Evolutionary conservation across 2,113 vertebrate genomes (phyloP).

Genomic region (Okapia johnstoni): DNA sequence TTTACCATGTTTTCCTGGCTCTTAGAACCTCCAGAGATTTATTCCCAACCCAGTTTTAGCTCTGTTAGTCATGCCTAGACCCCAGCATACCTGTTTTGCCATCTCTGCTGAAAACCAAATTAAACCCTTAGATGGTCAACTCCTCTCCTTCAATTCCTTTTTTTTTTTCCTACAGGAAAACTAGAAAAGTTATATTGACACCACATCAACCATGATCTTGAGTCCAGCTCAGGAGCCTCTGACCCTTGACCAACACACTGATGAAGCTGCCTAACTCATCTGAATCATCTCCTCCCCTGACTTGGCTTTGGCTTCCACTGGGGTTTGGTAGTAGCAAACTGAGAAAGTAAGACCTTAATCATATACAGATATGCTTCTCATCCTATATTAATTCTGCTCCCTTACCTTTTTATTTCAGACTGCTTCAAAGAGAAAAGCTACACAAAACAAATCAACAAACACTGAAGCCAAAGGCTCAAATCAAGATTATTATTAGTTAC

Average conservation of each 20-base stretch:
- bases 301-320: background rate
- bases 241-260: background rate
- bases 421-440: background rate
- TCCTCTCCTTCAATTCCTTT: background rate
- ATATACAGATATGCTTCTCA: background rate
- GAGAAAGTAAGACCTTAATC: conserved; percentile 1
- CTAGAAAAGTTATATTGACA: background rate
- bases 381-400: background rate
- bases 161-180: background rate
- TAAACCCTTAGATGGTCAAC: background rate
- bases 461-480: background rate
- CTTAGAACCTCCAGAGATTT: background rate
- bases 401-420: background rate
- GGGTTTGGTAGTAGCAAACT: background rate
- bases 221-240: background rate
- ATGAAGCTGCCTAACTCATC: background rate
- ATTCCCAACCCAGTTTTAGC: background rate
- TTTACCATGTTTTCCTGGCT: background rate
- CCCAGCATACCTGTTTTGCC: background rate
- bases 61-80: background rate
- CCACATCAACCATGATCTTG: background rate
- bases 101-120: conserved; percentile 51
- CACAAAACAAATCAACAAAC: background rate
- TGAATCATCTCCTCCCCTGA: background rate
- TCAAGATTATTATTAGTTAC: background rate